Evolutionary conservation across 2,888 invertebrate genomes (phyloP).

Genomic region (Bugula neritina): DNA sequence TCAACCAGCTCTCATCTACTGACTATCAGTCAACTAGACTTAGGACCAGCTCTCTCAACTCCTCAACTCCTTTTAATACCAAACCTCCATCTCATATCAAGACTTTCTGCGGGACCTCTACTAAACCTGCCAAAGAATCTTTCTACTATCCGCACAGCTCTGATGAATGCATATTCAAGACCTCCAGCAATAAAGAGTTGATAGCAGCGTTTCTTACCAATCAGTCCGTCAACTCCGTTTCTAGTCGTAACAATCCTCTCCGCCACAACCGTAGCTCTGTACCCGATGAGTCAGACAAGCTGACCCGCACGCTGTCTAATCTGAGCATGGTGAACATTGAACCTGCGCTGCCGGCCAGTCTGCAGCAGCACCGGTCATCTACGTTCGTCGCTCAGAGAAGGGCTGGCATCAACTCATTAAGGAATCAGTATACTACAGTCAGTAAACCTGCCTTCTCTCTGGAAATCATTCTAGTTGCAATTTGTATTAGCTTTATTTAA

Average conservation of each 20-base stretch:
- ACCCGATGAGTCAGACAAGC: not conserved
- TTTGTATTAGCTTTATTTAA: too few relatives aligned
- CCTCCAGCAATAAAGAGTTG: not conserved
- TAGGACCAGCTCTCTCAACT: not conserved
- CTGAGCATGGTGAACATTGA: slow-evolving; percentile 13
- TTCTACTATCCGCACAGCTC: not conserved
- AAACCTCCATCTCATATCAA: not conserved
- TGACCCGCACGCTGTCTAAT: not conserved
- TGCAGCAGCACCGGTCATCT: not conserved
- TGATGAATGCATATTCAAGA: not conserved
- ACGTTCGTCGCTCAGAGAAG: slow-evolving; percentile 18
- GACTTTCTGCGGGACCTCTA: not conserved
- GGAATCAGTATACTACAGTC: slow-evolving; percentile 3
- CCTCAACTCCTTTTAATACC: not conserved
- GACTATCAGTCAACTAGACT: not conserved
- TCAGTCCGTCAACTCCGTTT: not conserved
- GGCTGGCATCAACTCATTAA: not conserved
- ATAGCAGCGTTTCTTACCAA: not conserved
- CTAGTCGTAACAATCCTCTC: not conserved
- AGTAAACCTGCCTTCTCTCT: too few relatives aligned
- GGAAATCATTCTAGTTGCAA: too few relatives aligned
- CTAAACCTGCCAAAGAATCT: not conserved
- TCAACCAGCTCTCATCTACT: too few relatives aligned
- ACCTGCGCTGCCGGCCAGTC: not conserved
- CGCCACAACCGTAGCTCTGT: not conserved